A percentile compares a stretch with the other conserved stretches of the same genome.
These are phyloP conservation scores for Eupithecia exiguata DNA, from an alignment of 2,888 invertebrate species.

Conservation along the genomic window DNA sequence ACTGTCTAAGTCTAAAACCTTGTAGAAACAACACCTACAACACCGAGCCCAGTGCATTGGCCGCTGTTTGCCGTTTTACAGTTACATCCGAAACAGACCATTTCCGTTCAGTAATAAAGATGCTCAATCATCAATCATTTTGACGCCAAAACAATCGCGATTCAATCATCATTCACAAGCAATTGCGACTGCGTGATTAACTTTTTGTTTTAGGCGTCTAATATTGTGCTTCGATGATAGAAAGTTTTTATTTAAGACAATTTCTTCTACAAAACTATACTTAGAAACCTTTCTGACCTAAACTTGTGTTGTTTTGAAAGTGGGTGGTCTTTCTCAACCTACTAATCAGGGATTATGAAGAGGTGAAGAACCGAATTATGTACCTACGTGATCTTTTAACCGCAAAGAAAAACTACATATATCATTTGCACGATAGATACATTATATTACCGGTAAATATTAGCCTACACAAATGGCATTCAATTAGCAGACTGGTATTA, in stretches of 20 bases:
- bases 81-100: constrained; percentile 29
- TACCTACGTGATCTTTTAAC: background rate
- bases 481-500: constrained; percentile 31
- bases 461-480: constrained; percentile 10
- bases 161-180: constrained; percentile 40
- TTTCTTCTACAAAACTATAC: constrained; percentile 15
- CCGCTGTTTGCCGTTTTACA: constrained; percentile 19
- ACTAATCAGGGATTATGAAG: background rate
- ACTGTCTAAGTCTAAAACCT: constrained; percentile 11
- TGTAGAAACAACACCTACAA: background rate
- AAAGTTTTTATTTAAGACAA: constrained; percentile 15
- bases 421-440: background rate
- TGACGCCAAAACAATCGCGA: constrained; percentile 37
- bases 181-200: constrained; percentile 25
- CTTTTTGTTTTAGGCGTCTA: constrained; percentile 21
- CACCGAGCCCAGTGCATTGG: constrained; percentile 14
- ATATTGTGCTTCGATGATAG: constrained; percentile 14
- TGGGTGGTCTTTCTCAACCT: constrained; percentile 4
- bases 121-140: constrained; percentile 56
- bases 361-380: background rate
- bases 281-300: background rate
- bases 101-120: constrained; percentile 46
- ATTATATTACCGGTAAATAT: background rate
- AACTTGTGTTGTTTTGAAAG: background rate
- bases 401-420: background rate